phyloP scores from a whole-genome alignment of 2,797 vertebrate genomes.

The Morelia viridis region DNA sequence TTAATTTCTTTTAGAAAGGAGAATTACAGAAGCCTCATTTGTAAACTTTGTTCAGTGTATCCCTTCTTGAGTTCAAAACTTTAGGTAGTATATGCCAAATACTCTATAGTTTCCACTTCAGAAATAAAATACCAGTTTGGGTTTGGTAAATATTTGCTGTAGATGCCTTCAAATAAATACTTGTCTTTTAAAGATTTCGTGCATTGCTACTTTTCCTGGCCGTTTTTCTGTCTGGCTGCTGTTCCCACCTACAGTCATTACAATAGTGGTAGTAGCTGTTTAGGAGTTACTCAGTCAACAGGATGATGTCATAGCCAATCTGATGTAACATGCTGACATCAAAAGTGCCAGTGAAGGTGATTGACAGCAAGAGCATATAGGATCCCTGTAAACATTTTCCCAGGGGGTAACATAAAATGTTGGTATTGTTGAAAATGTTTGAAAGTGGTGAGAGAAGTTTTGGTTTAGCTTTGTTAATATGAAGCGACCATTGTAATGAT shows the following conservation, averaged over 20 bases:
- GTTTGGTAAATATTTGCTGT: background rate
- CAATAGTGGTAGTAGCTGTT: background rate
- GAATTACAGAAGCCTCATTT: background rate
- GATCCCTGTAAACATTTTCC: background rate
- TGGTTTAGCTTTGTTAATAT: background rate
- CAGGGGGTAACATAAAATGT: background rate
- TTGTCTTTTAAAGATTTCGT: background rate
- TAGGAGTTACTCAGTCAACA: background rate
- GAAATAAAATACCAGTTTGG: background rate
- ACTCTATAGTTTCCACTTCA: background rate
- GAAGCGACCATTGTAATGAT: background rate
- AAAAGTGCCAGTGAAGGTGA: background rate
- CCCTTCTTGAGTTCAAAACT: background rate
- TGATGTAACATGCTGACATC: background rate
- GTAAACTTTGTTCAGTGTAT: background rate
- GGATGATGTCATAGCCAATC: background rate
- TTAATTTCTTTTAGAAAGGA: conserved; percentile 11
- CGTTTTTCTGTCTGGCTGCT: background rate
- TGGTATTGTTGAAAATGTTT: background rate
- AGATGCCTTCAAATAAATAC: background rate
- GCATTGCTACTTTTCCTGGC: background rate
- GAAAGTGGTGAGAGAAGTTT: background rate
- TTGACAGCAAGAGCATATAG: background rate
- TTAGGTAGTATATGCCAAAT: background rate
- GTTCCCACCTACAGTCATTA: background rate